phyloP scores from a whole-genome alignment of 2,888 invertebrate genomes.

The Pemphredon lugubris region DNA sequence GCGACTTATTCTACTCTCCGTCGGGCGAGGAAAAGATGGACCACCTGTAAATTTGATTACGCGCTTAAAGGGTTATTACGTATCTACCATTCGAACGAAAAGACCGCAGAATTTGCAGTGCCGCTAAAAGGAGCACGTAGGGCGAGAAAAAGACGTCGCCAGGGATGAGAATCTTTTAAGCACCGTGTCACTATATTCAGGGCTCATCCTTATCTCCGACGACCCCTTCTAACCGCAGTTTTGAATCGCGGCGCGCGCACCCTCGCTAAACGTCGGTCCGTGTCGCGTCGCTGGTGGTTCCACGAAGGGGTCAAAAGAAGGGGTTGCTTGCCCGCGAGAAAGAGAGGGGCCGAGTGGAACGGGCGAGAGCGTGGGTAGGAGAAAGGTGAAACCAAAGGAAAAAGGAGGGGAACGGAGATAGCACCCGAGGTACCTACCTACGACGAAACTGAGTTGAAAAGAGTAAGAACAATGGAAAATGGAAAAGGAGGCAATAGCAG shows the following conservation, averaged over 20 bases:
- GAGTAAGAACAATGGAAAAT: slow-evolving; percentile 47
- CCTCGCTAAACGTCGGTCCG: slow-evolving; percentile 57
- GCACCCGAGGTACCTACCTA: no score
- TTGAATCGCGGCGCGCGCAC: slow-evolving; percentile 74
- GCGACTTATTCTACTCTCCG: no score
- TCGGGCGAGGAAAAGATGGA: no score
- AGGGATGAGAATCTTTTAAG: slow-evolving; percentile 55
- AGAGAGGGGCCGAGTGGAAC: no score
- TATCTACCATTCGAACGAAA: slow-evolving; percentile 20
- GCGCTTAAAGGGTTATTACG: slow-evolving; percentile 30
- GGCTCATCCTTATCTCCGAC: slow-evolving; percentile 64
- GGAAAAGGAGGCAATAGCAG: slow-evolving; percentile 16
- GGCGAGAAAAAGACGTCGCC: slow-evolving; percentile 36
- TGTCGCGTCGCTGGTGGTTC: slow-evolving; percentile 61
- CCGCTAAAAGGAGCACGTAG: slow-evolving; percentile 50
- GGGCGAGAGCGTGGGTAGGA: no score
- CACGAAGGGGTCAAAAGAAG: slow-evolving; percentile 46
- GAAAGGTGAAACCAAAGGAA: slow-evolving; percentile 5
- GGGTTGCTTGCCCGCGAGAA: slow-evolving; percentile 51
- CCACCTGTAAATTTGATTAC: slow-evolving; percentile 1
- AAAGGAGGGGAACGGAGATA: slow-evolving; percentile 7
- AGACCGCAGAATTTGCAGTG: slow-evolving; percentile 35
- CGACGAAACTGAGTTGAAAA: slow-evolving; percentile 41
- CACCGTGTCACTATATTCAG: slow-evolving; percentile 65
- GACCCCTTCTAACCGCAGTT: slow-evolving; percentile 70